phyloP scores from a whole-genome alignment of 2,797 vertebrate genomes.

The Notamacropus eugenii region DNA sequence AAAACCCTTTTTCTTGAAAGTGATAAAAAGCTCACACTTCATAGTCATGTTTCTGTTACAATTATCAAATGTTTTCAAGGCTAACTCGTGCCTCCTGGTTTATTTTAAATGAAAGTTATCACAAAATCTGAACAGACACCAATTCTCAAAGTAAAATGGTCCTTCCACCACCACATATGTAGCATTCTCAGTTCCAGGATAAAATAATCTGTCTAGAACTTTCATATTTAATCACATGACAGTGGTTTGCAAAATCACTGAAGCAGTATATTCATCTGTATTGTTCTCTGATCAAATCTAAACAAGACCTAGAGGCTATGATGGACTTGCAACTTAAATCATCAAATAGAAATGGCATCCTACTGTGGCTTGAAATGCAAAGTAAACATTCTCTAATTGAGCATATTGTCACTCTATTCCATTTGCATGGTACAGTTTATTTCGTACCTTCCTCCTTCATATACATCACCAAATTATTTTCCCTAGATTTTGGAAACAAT shows the following conservation, averaged over 20 bases:
- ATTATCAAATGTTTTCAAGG: slow-evolving; percentile 52
- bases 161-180: not conserved
- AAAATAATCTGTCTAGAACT: slow-evolving; percentile 51
- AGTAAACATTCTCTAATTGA: slow-evolving; percentile 42
- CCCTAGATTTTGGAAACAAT: slow-evolving; percentile 23
- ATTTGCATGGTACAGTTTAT: slow-evolving; percentile 33
- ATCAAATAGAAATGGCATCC: slow-evolving; percentile 45
- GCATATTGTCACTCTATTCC: slow-evolving; percentile 1
- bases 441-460: slow-evolving; percentile 14
- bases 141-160: slow-evolving; percentile 51
- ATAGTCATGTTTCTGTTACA: not conserved
- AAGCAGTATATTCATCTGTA: slow-evolving; percentile 50
- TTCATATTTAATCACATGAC: slow-evolving; percentile 47
- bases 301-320: slow-evolving; percentile 45
- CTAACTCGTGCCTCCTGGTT: slow-evolving; percentile 19
- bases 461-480: slow-evolving; percentile 34
- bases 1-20: not conserved
- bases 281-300: slow-evolving; percentile 58
- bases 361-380: slow-evolving; percentile 44
- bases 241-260: slow-evolving; percentile 57
- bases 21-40: slow-evolving; percentile 9
- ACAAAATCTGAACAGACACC: slow-evolving; percentile 30
- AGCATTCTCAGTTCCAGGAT: slow-evolving; percentile 38
- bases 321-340: slow-evolving; percentile 37
- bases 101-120: slow-evolving; percentile 49